Evolutionary conservation across 2,888 invertebrate genomes (phyloP).

Genomic region (Harpalus rufipes): DNA sequence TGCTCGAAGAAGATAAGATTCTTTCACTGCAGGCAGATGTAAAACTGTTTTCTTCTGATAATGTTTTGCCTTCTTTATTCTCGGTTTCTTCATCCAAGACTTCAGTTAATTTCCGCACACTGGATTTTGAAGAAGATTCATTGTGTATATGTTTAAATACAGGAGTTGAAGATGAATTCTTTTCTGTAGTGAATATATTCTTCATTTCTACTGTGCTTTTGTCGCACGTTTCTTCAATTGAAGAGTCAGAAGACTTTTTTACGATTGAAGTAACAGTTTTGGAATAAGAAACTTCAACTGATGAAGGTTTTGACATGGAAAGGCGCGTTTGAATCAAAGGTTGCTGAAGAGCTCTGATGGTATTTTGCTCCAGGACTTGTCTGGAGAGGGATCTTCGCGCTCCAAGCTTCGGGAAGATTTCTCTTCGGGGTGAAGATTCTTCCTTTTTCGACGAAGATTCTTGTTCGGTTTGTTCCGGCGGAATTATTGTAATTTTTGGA

Average conservation of each 20-base stretch:
- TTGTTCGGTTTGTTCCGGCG: not conserved
- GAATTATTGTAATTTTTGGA: not conserved
- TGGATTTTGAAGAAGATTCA: conserved; percentile 33
- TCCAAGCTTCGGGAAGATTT: conserved; percentile 49
- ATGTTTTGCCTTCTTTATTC: not conserved
- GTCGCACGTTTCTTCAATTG: conserved; percentile 37
- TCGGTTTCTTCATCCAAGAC: conserved; percentile 25
- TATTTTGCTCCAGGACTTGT: conserved; percentile 61
- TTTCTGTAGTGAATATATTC: conserved; percentile 37
- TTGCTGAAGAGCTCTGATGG: conserved; percentile 4
- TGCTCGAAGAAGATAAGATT: conserved; percentile 49
- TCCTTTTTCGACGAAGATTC: conserved; percentile 2
- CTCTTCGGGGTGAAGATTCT: not conserved
- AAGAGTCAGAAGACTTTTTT: conserved; percentile 29
- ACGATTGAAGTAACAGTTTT: conserved; percentile 44
- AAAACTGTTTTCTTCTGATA: not conserved
- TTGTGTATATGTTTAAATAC: conserved; percentile 61
- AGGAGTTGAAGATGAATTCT: conserved; percentile 11
- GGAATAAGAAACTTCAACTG: conserved; percentile 58
- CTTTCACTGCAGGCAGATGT: not conserved
- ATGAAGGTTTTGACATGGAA: conserved; percentile 1
- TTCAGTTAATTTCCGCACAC: conserved; percentile 21
- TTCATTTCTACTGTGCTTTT: conserved; percentile 35
- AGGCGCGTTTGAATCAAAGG: conserved; percentile 39
- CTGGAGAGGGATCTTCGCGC: conserved; percentile 46